phyloP scores from a whole-genome alignment of 1,140 invertebrate genomes.

The Galleria mellonella region DNA sequence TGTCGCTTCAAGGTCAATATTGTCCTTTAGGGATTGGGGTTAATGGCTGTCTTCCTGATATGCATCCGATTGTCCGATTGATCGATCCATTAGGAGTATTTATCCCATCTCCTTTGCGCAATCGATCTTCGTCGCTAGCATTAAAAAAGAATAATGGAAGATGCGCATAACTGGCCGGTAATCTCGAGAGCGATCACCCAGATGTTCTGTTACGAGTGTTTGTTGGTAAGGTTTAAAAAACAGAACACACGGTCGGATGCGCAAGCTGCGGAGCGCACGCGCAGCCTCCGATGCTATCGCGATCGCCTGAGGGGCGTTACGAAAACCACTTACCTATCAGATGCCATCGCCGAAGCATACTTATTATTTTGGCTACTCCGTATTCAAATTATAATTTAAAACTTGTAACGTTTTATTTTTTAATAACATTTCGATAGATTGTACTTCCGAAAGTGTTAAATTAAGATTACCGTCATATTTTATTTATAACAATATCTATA shows the following conservation, averaged over 20 bases:
- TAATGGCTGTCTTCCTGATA: constrained; percentile 48
- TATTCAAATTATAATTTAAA: constrained; percentile 32
- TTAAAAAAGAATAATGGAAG: constrained; percentile 25
- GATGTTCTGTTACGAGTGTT: constrained; percentile 33
- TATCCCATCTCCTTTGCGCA: constrained; percentile 19
- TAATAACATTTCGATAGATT: no score
- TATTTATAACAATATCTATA: not conserved
- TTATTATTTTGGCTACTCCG: constrained; percentile 59
- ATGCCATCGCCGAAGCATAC: constrained; percentile 47
- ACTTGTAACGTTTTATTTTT: constrained; percentile 14
- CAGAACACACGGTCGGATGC: constrained; percentile 23
- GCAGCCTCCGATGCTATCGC: constrained; percentile 46
- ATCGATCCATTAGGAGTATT: constrained; percentile 46
- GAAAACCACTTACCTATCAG: constrained; percentile 65
- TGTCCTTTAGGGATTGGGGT: constrained; percentile 57
- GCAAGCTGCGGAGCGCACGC: constrained; percentile 39
- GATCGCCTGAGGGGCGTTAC: constrained; percentile 53
- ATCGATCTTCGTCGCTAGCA: constrained; percentile 24
- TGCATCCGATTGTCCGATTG: constrained; percentile 14
- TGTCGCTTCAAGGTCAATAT: constrained; percentile 47
- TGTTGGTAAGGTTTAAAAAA: constrained; percentile 23
- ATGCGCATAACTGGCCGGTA: constrained; percentile 23
- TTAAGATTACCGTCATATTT: no score
- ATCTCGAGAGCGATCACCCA: constrained; percentile 26
- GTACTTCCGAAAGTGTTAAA: no score